phyloP scores from a whole-genome alignment of 2,888 invertebrate species.

The Drosophila longiperda region DNA sequence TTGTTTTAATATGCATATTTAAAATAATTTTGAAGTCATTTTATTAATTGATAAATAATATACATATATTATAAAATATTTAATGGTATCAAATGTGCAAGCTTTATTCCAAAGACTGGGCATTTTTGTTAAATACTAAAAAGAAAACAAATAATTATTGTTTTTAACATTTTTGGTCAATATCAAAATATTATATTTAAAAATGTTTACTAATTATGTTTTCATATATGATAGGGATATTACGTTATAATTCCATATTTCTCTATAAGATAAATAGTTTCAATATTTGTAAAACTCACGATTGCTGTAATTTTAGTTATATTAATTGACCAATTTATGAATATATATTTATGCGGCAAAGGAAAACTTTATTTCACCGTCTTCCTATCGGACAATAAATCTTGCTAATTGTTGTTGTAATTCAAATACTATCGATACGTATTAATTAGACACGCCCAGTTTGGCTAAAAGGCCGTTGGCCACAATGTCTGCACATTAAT shows the following conservation, averaged over 20 bases:
- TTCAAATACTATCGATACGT: slow-evolving; percentile 77
- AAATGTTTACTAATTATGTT: not conserved
- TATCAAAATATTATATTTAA: not conserved
- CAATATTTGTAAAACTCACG: slow-evolving; percentile 7
- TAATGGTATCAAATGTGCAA: not conserved
- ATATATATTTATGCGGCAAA: slow-evolving; percentile 46
- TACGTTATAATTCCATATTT: too few species aligned
- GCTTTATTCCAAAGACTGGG: not conserved
- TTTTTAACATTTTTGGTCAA: not conserved
- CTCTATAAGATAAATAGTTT: slow-evolving; percentile 18
- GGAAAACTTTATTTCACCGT: slow-evolving; percentile 61
- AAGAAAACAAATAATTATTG: not conserved
- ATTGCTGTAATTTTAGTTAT: slow-evolving; percentile 49
- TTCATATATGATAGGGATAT: too few species aligned
- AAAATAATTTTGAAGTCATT: not conserved
- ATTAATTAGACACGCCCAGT: slow-evolving; percentile 75
- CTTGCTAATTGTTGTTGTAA: slow-evolving; percentile 76
- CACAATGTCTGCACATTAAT: slow-evolving; percentile 59
- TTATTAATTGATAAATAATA: not conserved
- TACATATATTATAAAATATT: not conserved
- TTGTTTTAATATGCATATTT: too few species aligned
- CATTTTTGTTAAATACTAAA: not conserved
- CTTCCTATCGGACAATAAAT: slow-evolving; percentile 68
- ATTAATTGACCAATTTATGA: slow-evolving; percentile 71
- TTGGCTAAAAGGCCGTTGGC: slow-evolving; percentile 34